phyloP scores from a whole-genome alignment of 2,888 invertebrate genomes.

The Parthenolecanium corni region DNA sequence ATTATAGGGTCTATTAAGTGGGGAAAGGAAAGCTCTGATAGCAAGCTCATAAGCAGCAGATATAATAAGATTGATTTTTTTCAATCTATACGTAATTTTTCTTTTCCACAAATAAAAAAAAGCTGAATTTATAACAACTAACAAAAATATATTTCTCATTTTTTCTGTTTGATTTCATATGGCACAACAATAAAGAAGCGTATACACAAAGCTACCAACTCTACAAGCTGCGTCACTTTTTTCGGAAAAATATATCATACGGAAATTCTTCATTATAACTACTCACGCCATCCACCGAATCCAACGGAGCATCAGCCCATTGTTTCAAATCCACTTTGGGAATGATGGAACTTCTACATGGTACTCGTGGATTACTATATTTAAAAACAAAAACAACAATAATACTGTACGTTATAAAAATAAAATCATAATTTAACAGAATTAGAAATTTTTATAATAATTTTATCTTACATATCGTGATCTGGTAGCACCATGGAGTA shows the following conservation, averaged over 20 bases:
- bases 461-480: conserved; percentile 73
- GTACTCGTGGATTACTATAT: conserved; percentile 74
- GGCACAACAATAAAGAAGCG: conserved; percentile 14
- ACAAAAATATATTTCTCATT: no score
- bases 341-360: conserved; percentile 76
- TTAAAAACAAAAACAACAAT: neutral
- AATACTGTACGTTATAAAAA: neutral
- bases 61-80: no score
- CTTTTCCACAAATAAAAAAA: no score
- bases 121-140: no score
- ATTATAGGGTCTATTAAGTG: no score
- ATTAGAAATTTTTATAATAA: neutral
- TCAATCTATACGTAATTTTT: no score
- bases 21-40: no score
- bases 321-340: conserved; percentile 78
- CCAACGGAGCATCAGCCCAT: conserved; percentile 61
- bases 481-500: conserved; percentile 87
- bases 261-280: conserved; percentile 2
- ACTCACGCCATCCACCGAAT: conserved; percentile 11
- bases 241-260: neutral
- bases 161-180: neutral
- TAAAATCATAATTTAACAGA: neutral
- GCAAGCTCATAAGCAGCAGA: no score
- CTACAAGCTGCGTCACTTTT: neutral
- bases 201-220: neutral